Base-by-base conservation (phyloP, 2,888 invertebrate genomes). In the Pyrocoelia pectoralis region DNA sequence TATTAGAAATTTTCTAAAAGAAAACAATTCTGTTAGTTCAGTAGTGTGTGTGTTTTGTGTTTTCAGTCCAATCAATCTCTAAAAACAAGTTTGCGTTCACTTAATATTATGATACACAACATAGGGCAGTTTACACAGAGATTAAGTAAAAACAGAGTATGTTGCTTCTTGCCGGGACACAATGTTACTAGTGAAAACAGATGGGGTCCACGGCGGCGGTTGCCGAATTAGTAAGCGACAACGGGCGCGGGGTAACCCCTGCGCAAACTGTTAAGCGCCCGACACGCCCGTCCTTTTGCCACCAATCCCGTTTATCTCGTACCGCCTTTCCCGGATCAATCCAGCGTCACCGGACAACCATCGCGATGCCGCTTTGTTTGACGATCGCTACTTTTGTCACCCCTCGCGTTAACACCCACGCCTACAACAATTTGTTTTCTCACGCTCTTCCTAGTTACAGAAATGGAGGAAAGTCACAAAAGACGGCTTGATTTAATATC, bases 41-140 rank as follows among this genome's bases (percentile, higher is more conserved):
- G 73, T 70, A 67, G 73, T 70, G 64, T 64, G 64, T 64, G 63
- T 67, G 65, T 65, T 65, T 54, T 62, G 70, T 77, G 80, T 80
- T 81, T 81, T 81, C 80, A 78, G 78, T 80, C 79, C 78, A 80
- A 81, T 81, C 81, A 79, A 79, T 81, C 80, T 81, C 77, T 78
- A 74, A 81, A 87, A 86, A 87, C 87, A 86, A 84, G 85, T 83
- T 85, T 84, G 85, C 85, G 86, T 84, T 80, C 80, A 80, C 78
- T 80, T 79, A 80, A 87, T 91, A 90, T 90, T 90, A 89, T 88
- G 89, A 90, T 89, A 90, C 90, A 91, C 90, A 90, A 90, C 90
- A 90, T 88, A 84, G 81, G 82, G 84, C 83, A 87, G 90, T 90
- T 91, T 90, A 91, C 90, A 89, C 90, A 90, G 88, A 81, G 83